Evolutionary conservation across 2,888 invertebrate genomes (phyloP), one percentile per base, ranked within the genome.

Genomic region (Synergus gifuensis): DNA sequence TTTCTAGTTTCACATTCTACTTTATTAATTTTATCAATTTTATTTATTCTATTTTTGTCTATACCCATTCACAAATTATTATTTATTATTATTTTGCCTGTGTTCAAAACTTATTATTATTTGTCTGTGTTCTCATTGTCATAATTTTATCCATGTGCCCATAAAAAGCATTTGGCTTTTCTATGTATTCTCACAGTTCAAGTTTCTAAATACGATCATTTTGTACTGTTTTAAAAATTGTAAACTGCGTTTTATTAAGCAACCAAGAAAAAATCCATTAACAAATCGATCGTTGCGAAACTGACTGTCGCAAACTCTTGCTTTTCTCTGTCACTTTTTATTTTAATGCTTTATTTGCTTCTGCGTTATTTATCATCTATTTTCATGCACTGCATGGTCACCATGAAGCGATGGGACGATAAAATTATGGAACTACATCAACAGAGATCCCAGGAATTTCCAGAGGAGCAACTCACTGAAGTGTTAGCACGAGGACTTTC

Each of bases 351-450:
- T 88, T 86, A 83, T 88, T 88, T 88, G 88, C 88, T 87, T 88
- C 86, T 87, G 87, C 89, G 87, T 87, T 90, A 87, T 89, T 88
- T 90, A 90, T 88, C 86, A 87, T 89, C 86, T 87, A 85, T 88
- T 89, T 90, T 91, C 88, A 89, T 91, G 90, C 91, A 90, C 92
- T 91, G 92, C 91, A 92, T 92, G 92, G 90, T 89, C 86, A 76
- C 83, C 87, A 82, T 83, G 87, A 90, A 92, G 92, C 85, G 92
- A 92, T 86, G 92, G 91, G 85, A 91, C 91, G 64, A 89, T 92
- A 85, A 89, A 87, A 84, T 87, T 92, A 73, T 92, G 92, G 92
- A 92, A 86, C 86, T 90, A 89, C 89, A 88, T 84, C 89, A 91
- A 88, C 85, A 88, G 88, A 88, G 90, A 91, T 84, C 83, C 85